These are phyloP conservation scores for Mionectes olivaceus DNA, from an alignment of 2,797 vertebrate species.

Conservation along the genomic window DNA sequence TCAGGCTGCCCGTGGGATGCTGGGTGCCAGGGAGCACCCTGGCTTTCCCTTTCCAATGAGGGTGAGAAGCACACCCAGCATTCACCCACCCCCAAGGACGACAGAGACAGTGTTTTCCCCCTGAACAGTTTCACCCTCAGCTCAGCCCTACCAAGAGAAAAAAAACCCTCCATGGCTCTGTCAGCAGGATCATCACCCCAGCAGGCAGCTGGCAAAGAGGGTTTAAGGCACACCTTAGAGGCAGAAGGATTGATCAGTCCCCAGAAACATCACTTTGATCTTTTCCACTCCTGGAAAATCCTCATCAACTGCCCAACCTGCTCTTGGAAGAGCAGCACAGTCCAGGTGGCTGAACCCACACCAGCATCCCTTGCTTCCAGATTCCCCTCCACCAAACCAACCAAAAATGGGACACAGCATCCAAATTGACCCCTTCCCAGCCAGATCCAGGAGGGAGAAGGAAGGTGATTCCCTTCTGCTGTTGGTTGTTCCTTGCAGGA, in stretches of 20 bases:
- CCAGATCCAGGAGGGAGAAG: background rate
- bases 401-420: rapidly evolving
- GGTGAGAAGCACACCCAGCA: background rate
- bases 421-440: background rate
- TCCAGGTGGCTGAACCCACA: background rate
- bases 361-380: background rate
- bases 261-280: conserved; percentile 13
- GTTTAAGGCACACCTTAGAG: background rate
- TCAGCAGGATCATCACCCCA: background rate
- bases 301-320: background rate
- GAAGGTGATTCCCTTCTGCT: background rate
- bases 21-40: background rate
- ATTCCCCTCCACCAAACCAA: rapidly evolving
- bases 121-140: background rate
- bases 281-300: background rate
- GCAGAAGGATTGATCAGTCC: conserved; percentile 36
- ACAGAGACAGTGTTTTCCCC: background rate
- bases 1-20: background rate
- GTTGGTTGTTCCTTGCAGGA: background rate
- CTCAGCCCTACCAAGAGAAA: background rate
- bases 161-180: background rate
- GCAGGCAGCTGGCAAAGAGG: conserved; percentile 27
- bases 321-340: background rate
- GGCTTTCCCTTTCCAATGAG: background rate
- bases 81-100: background rate